Evolutionary conservation across 2,797 vertebrate genomes (phyloP).

Genomic region (Micromesistius poutassou): DNA sequence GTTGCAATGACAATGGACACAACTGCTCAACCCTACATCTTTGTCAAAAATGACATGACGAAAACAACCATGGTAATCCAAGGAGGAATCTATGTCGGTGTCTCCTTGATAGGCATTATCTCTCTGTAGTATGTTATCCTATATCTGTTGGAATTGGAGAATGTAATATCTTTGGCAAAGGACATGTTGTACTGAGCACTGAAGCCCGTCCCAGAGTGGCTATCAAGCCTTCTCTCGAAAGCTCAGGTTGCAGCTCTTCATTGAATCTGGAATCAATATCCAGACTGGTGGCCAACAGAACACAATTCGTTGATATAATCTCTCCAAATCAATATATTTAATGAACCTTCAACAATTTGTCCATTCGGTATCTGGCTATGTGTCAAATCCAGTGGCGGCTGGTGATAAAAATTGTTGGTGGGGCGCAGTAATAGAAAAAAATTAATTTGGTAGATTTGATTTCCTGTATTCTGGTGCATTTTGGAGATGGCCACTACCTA

Average conservation of each 20-base stretch:
- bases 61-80: too few relatives aligned
- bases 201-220: background rate
- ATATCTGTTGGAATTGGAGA: background rate
- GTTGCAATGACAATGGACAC: too few relatives aligned
- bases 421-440: too few relatives aligned
- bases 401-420: too few relatives aligned
- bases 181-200: background rate
- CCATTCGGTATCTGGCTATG: background rate
- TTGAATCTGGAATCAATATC: conserved; percentile 45
- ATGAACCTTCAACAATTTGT: conserved; percentile 1
- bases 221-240: conserved; percentile 23
- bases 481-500: too few relatives aligned
- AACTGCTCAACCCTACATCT: background rate
- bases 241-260: conserved; percentile 54
- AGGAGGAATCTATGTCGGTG: too few relatives aligned
- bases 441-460: too few relatives aligned
- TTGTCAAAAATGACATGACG: too few relatives aligned
- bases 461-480: too few relatives aligned
- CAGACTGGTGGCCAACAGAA: conserved; percentile 30
- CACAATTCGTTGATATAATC: conserved; percentile 18
- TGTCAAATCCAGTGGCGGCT: background rate
- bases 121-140: background rate
- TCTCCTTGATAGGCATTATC: too few relatives aligned
- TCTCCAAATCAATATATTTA: conserved; percentile 13
- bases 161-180: too few relatives aligned